Base-by-base conservation (phyloP, 2,797 vertebrate genomes). In the Mionectes olivaceus region DNA sequence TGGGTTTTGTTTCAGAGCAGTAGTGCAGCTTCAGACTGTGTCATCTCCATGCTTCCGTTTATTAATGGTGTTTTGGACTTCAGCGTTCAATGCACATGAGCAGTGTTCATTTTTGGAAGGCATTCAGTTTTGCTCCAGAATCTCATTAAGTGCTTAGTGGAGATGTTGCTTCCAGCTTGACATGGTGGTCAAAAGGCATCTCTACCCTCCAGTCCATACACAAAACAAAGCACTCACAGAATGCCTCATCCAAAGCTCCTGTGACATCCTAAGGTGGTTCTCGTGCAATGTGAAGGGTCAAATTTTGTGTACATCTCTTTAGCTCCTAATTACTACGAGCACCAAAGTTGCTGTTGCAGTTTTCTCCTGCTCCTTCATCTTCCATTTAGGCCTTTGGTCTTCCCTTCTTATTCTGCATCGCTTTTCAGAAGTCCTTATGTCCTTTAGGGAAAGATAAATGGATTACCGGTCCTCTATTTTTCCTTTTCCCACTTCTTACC, bases 271-370 rank as follows among this genome's bases (percentile, higher is more conserved):
- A 16, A 16, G 52, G 1, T 22, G 23, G 12, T 78, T 87, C n/a
- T 71, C 4, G 32, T 23, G 33, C 8, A 41, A 11, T 4, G 3
- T 6, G 15, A 49, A 59, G 7, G 6, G 2, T 32, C 3, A 14
- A 7, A 19, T 14, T 25, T 4, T 15, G 2, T 11, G 8, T 49
- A 28, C 23, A 43, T 30, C 8, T 59, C 28, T 28, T n/a, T 60
- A 17, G 5, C 7, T 70, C 11, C 4, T 23, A 32, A 11, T 21
- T 43, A 13, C 18, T 63, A 6, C 7, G 11, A 49, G 6, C 10
- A 28, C 28, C 59, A 43, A 50, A 39, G 50, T 18, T 52, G 19
- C 5, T 56, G 3, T 44, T 52, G 16, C 19, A 59, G 1, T 4
- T 47, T 80, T 69, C 43, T 76, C 4, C 22, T 69, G 2, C 12